These are phyloP conservation scores for Osmerus mordax DNA, from an alignment of 2,113 vertebrate species.

Conservation along the genomic window DNA sequence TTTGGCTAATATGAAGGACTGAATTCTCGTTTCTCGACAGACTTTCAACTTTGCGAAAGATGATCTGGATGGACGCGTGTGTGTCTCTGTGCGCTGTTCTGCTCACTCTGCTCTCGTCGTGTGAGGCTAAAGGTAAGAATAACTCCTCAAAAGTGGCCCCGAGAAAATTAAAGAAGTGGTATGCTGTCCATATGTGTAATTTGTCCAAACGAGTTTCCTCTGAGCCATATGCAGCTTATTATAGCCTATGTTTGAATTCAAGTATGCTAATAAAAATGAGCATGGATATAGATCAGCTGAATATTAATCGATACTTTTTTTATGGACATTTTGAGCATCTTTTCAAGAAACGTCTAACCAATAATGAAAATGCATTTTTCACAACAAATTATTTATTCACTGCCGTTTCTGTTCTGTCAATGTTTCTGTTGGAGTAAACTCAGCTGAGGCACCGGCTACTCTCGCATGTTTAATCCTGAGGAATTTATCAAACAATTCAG, in stretches of 20 bases:
- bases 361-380: too few species aligned
- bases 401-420: too few species aligned
- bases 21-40: background rate
- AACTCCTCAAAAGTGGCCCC: background rate
- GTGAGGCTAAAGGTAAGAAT: slow-evolving; percentile 42
- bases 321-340: too few species aligned
- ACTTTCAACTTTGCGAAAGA: slow-evolving; percentile 7
- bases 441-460: background rate
- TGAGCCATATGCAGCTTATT: too few species aligned
- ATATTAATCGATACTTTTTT: too few species aligned
- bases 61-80: slow-evolving; percentile 17
- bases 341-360: too few species aligned
- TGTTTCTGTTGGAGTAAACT: background rate
- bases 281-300: background rate
- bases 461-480: slow-evolving; percentile 9
- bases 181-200: too few species aligned
- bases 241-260: background rate
- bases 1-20: too few species aligned
- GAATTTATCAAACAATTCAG: slow-evolving; percentile 7
- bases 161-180: background rate
- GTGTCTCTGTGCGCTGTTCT: slow-evolving; percentile 22
- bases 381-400: too few species aligned
- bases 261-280: background rate
- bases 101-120: slow-evolving; percentile 32
- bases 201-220: too few species aligned